Conservation (phyloP, 2,888 invertebrate genomes). For the Mesoligia furuncula region DNA sequence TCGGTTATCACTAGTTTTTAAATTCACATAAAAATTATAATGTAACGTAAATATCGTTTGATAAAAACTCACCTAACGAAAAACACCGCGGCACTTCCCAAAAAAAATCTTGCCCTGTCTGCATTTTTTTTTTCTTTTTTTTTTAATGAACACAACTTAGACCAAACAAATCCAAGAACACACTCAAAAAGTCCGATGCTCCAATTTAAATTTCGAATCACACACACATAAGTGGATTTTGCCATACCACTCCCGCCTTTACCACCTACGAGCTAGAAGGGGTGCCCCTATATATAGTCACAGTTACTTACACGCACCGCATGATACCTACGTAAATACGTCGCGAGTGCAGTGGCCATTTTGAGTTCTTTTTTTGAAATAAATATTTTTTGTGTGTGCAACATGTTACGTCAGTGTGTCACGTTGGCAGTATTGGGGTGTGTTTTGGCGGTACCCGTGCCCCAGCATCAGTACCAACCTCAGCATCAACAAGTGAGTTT, state of each 20-base stretch:
- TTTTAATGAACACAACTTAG: constrained; percentile 10
- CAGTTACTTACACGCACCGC: constrained; percentile 81
- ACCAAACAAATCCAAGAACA: constrained; percentile 35
- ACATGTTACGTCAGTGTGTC: constrained; percentile 84
- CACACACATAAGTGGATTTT: constrained; percentile 60
- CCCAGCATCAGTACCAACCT: constrained; percentile 83
- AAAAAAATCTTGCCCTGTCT: not conserved
- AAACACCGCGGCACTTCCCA: not conserved
- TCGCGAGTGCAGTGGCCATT: constrained; percentile 82
- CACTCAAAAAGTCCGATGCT: constrained; percentile 60
- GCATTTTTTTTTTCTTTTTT: not conserved
- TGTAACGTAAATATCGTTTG: no score
- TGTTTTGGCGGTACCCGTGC: constrained; percentile 76
- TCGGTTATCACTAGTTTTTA: not conserved
- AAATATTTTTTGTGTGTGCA: constrained; percentile 78
- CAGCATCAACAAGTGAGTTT: constrained; percentile 85
- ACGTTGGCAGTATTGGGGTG: constrained; percentile 84
- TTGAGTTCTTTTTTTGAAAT: constrained; percentile 67
- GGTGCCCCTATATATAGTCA: constrained; percentile 88
- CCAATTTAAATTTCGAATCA: constrained; percentile 69
- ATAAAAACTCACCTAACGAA: constrained; percentile 1
- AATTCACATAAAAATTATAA: not conserved
- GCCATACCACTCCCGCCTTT: constrained; percentile 77
- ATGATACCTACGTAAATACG: constrained; percentile 78
- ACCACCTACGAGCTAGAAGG: constrained; percentile 79